Base-by-base conservation (phyloP, 2,888 invertebrate genomes). In the Lasioglossum lativentre region DNA sequence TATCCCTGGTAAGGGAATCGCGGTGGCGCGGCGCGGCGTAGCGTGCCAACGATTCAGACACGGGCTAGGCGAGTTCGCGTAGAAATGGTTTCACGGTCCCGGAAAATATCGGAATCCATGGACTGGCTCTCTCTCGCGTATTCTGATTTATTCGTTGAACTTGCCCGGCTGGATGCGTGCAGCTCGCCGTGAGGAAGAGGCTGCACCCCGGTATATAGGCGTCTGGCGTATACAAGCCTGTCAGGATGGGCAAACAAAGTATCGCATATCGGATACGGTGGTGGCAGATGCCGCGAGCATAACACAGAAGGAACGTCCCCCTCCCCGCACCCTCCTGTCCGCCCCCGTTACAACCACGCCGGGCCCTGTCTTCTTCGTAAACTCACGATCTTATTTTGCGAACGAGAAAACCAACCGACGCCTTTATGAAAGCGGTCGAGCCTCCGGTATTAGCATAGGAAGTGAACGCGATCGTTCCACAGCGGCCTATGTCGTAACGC, bases 251-350 rank as follows among this genome's bases (percentile, higher is more conserved):
- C 88, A 85, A 91, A 91, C 90, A 92, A 91, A 92, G 90, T 90
- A 91, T 90, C 90, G 88, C 82, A 91, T 92, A 92, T 92, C 90
- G 89, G 88, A 87, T 91, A 89, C 88, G 82, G 76, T 80, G 90
- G 90, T 90, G 89, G 88, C 92, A 93, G 93, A 93, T 93, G 93
- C 91, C 92, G 88, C 86, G 89, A 84, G 92, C 91, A 92, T 92
- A 92, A 92, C 92, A 87, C 87, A 83, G 68, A 52, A 59, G 16
- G 75, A 78, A 85, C 38, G 68, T 6, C 68, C 10, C 68, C 38
- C 34, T 3, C 34, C 34, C 23, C 23, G 10, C 8, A 68, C 38
- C 66, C 38, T 85, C 86, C 78, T 79, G 77, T 40, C 77, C 38
- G 14, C 16, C 76, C 63, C 63, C 73, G 75, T 63, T 75, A 40